These are phyloP conservation scores for Euura saliciscinereae DNA, from an alignment of 1,140 invertebrate species.

Conservation along the genomic window DNA sequence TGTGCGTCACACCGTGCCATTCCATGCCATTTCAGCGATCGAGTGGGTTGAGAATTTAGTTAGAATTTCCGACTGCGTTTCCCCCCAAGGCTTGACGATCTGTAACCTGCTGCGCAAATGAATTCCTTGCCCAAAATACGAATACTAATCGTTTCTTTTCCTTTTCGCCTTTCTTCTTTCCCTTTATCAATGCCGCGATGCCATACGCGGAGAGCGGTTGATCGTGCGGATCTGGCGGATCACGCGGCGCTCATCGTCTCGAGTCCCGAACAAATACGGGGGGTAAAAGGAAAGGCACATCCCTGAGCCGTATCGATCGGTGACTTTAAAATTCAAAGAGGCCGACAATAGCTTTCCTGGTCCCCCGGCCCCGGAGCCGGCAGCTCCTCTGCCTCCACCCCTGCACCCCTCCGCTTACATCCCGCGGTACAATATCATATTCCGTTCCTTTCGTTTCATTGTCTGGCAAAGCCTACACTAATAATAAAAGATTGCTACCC, in stretches of 20 bases:
- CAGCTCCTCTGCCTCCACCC: not conserved
- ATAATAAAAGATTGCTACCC: constrained; percentile 63
- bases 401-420: constrained; percentile 28
- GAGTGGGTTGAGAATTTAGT: constrained; percentile 4
- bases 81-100: no score
- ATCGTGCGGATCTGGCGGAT: not conserved
- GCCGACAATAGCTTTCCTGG: constrained; percentile 61
- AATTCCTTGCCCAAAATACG: no score
- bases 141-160: no score
- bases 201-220: no score
- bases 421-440: constrained; percentile 59
- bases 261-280: constrained; percentile 38
- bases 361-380: constrained; percentile 24
- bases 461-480: constrained; percentile 61
- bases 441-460: constrained; percentile 62
- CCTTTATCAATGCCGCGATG: no score
- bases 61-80: not conserved
- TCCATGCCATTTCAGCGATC: constrained; percentile 24
- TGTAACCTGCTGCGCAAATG: no score
- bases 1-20: constrained; percentile 11
- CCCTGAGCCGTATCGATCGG: constrained; percentile 59
- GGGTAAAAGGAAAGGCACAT: constrained; percentile 58
- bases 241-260: constrained; percentile 15
- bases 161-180: no score
- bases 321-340: constrained; percentile 64